Percentiles rank a stretch among this genome's conserved stretches.
phyloP scores from a whole-genome alignment of 2,113 vertebrate genomes.

The Podarcis muralis region DNA sequence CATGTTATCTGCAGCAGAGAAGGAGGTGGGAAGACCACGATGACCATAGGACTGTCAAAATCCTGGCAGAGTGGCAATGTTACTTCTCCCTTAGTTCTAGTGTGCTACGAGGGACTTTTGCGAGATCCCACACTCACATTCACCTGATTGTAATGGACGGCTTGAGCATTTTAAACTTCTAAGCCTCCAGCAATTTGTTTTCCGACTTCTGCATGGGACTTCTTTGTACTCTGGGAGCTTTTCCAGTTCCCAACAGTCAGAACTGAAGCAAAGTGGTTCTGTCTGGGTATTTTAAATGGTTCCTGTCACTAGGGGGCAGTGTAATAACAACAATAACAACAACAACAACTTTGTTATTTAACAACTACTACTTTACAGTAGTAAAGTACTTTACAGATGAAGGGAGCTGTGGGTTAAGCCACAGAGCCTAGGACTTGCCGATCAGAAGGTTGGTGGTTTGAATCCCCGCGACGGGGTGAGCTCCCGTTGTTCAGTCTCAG shows the following conservation, averaged over 20 bases:
- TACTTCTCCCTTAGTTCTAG: neutral
- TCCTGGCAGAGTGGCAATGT: neutral
- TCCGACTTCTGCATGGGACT: neutral
- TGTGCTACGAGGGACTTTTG: neutral
- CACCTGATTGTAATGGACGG: neutral
- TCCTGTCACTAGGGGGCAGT: neutral
- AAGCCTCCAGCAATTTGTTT: neutral
- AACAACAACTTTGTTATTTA: no score
- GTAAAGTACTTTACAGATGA: no score
- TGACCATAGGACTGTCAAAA: neutral
- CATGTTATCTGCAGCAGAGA: no score
- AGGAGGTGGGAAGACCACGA: no score
- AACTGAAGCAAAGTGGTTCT: neutral
- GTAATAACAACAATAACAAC: neutral
- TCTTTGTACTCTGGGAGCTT: neutral
- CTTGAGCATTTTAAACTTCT: neutral
- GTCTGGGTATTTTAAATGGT: neutral
- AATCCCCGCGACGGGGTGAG: no score
- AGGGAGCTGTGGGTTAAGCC: no score
- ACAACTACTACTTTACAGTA: no score
- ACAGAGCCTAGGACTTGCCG: no score
- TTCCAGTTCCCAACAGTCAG: neutral
- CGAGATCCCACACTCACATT: neutral
- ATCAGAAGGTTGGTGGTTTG: no score
- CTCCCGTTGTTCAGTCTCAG: no score